phyloP scores from a whole-genome alignment of 2,888 invertebrate species.

The Sericinus montela region DNA sequence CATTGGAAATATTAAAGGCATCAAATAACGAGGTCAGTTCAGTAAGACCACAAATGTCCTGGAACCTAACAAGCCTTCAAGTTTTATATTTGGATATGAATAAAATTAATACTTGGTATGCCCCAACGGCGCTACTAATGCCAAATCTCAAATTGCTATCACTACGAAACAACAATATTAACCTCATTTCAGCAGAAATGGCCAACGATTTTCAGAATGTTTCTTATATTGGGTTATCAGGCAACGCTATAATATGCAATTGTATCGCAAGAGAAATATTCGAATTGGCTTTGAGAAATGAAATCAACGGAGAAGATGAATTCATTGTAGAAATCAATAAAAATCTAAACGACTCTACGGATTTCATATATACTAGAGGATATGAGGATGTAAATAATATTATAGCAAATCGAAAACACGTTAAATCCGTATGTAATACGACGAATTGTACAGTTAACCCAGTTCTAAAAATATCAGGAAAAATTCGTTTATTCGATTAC shows the following conservation, averaged over 20 bases:
- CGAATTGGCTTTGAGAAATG: slow-evolving; percentile 41
- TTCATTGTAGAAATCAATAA: slow-evolving; percentile 6
- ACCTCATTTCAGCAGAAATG: slow-evolving; percentile 77
- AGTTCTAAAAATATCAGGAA: slow-evolving; percentile 30
- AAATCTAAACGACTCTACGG: not conserved
- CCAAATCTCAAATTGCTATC: slow-evolving; percentile 58
- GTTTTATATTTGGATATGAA: slow-evolving; percentile 76
- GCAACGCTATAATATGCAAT: slow-evolving; percentile 80
- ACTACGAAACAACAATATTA: slow-evolving; percentile 75
- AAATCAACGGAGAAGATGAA: slow-evolving; percentile 10
- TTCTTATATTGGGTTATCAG: slow-evolving; percentile 68
- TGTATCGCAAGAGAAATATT: slow-evolving; percentile 76
- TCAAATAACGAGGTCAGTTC: slow-evolving; percentile 68
- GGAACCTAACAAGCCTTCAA: slow-evolving; percentile 52
- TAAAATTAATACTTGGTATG: slow-evolving; percentile 77
- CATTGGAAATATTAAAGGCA: slow-evolving; percentile 68
- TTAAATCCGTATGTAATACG: slow-evolving; percentile 25
- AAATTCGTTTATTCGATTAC: slow-evolving; percentile 48
- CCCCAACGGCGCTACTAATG: slow-evolving; percentile 51
- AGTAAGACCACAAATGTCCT: slow-evolving; percentile 42
- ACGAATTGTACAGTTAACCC: slow-evolving; percentile 20
- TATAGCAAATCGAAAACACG: slow-evolving; percentile 31
- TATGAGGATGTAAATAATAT: slow-evolving; percentile 37
- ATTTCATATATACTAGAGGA: slow-evolving; percentile 35
- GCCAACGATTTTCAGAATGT: slow-evolving; percentile 69